Evolutionary conservation across 2,113 vertebrate species (phyloP).

Genomic region (Psilopsiagon aymara): DNA sequence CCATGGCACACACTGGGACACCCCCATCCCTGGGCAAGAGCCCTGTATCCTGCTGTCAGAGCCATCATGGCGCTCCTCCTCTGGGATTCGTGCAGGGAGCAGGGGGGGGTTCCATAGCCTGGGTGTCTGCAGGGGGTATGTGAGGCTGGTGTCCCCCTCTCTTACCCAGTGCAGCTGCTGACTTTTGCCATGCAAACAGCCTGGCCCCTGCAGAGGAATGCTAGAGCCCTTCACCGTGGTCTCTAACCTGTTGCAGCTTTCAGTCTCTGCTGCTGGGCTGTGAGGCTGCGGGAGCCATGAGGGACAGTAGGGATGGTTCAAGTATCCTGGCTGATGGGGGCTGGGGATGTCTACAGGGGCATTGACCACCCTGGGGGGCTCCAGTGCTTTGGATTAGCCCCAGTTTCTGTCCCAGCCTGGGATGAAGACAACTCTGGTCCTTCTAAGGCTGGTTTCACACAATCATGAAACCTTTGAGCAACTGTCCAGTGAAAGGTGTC

Average conservation of each 20-base stretch:
- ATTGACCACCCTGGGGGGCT: background rate
- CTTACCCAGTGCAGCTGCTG: background rate
- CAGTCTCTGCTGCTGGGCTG: accelerated
- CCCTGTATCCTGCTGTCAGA: background rate
- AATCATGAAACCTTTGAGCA: background rate
- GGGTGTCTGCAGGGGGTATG: background rate
- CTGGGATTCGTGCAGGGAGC: accelerated
- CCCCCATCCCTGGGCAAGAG: background rate
- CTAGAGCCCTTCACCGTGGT: background rate
- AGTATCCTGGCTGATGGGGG: background rate
- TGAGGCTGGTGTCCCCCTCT: background rate
- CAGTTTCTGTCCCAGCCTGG: background rate
- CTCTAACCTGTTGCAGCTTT: background rate
- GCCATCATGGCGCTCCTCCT: background rate
- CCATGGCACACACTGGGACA: background rate
- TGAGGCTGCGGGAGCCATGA: background rate
- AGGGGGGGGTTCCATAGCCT: background rate
- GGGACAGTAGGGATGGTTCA: background rate
- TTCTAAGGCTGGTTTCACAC: background rate
- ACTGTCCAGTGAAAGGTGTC: background rate
- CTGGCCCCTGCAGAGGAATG: too few species aligned
- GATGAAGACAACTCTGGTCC: background rate
- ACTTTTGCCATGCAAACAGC: background rate
- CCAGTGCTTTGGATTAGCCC: background rate
- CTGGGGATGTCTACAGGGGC: background rate